A percentile compares a stretch with the other conserved stretches of the same genome.
Conservation (phyloP, 2,113 vertebrate species). For the Ranitomeya variabilis region DNA sequence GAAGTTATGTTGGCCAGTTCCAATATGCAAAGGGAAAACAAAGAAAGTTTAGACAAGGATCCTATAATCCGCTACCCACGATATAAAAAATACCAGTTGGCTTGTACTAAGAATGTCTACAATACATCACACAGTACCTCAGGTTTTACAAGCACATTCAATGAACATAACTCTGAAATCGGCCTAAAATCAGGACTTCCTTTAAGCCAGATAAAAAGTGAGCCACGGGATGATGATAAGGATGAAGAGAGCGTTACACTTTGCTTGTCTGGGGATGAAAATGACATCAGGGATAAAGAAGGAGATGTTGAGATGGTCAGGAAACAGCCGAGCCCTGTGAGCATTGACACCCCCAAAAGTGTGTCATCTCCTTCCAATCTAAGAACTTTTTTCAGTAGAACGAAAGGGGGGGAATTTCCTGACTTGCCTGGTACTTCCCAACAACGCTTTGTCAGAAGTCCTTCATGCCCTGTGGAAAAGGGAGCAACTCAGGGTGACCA, state of each 20-base stretch:
- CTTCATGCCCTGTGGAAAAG: constrained; percentile 88
- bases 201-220: constrained; percentile 87
- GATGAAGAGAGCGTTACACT: constrained; percentile 84
- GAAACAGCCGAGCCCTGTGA: constrained; percentile 78
- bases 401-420: constrained; percentile 80
- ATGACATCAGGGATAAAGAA: constrained; percentile 83
- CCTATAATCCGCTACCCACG: constrained; percentile 88
- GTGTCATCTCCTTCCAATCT: constrained; percentile 87
- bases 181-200: constrained; percentile 78
- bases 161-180: constrained; percentile 75
- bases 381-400: constrained; percentile 84
- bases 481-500: constrained; percentile 98
- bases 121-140: constrained; percentile 96
- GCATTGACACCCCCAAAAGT: constrained; percentile 77
- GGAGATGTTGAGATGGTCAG: constrained; percentile 84
- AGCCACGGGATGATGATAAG: constrained; percentile 83
- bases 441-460: constrained; percentile 89
- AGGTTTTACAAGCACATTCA: constrained; percentile 97
- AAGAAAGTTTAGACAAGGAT: constrained; percentile 83
- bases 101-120: constrained; percentile 97
- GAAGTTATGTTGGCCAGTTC: constrained; percentile 73
- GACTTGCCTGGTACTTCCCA: constrained; percentile 85
- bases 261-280: constrained; percentile 90
- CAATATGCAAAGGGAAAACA: constrained; percentile 73
- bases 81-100: constrained; percentile 98